A percentile compares a stretch with the other conserved stretches of the same genome.
phyloP scores from a whole-genome alignment of 2,797 vertebrate genomes.

The Vireo griseus region DNA sequence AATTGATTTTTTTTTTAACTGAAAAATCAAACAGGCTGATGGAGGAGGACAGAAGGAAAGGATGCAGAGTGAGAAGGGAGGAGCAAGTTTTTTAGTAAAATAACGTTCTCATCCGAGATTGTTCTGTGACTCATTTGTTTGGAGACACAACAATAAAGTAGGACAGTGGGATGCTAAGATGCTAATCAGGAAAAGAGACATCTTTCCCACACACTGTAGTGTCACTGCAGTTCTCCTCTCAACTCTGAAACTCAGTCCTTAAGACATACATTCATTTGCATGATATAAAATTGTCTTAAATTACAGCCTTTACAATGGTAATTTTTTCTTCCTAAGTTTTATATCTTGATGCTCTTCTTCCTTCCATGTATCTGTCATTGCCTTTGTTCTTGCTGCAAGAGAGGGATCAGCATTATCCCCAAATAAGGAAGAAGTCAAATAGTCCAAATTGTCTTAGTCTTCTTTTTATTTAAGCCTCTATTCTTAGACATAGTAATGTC shows the following conservation, averaged over 20 bases:
- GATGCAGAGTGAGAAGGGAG: not conserved
- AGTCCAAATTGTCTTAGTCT: not conserved
- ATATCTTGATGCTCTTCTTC: not conserved
- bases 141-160: slow-evolving; percentile 7
- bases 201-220: not conserved
- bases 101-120: not conserved
- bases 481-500: not conserved
- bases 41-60: not conserved
- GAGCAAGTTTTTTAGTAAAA: not conserved
- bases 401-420: not conserved
- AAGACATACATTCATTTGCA: not conserved
- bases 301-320: not conserved
- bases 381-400: not conserved
- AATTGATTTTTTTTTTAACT: not conserved
- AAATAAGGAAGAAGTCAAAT: not conserved
- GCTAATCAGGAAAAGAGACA: not conserved
- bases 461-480: not conserved
- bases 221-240: not conserved
- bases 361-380: not conserved
- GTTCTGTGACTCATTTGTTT: not conserved
- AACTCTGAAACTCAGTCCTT: not conserved
- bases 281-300: not conserved
- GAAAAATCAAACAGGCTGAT: not conserved
- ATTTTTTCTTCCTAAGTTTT: not conserved
- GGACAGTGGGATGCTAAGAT: slow-evolving; percentile 10